phyloP scores from a whole-genome alignment of 1,140 invertebrate genomes.

The Brachionus manjavacas region DNA sequence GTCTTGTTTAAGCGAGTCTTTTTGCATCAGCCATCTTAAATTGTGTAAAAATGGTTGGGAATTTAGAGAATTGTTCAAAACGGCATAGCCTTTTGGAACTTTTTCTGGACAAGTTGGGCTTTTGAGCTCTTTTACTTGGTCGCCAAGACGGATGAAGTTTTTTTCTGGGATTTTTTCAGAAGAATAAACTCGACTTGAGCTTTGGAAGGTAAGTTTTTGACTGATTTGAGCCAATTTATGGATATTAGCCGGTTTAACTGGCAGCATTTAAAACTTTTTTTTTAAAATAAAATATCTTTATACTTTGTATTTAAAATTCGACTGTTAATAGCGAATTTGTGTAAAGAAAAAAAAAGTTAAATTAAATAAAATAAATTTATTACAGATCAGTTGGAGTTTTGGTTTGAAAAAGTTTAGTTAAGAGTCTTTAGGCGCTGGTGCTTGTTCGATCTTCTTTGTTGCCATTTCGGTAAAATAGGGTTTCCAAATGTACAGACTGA shows the following conservation, averaged over 20 bases:
- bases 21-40: slow-evolving; percentile 88
- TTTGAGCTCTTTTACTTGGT: slow-evolving; percentile 19
- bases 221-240: not conserved
- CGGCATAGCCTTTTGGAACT: not conserved
- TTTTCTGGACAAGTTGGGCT: not conserved
- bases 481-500: slow-evolving; percentile 26
- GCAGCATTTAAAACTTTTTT: not conserved
- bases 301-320: not conserved
- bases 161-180: not conserved
- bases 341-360: not conserved
- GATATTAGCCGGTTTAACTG: not conserved
- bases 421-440: not conserved
- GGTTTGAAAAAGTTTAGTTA: not conserved
- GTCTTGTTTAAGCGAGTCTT: slow-evolving; percentile 84
- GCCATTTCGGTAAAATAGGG: slow-evolving; percentile 19
- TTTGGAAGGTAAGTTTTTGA: not conserved
- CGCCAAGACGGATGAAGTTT: not conserved
- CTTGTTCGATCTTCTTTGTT: not conserved
- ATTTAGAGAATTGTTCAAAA: not conserved
- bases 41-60: slow-evolving; percentile 71
- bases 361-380: not conserved
- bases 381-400: not conserved
- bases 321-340: slow-evolving; percentile 3
- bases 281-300: not conserved
- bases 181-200: not conserved